phyloP scores from a whole-genome alignment of 2,797 vertebrate species.

The Pteropus rufus region DNA sequence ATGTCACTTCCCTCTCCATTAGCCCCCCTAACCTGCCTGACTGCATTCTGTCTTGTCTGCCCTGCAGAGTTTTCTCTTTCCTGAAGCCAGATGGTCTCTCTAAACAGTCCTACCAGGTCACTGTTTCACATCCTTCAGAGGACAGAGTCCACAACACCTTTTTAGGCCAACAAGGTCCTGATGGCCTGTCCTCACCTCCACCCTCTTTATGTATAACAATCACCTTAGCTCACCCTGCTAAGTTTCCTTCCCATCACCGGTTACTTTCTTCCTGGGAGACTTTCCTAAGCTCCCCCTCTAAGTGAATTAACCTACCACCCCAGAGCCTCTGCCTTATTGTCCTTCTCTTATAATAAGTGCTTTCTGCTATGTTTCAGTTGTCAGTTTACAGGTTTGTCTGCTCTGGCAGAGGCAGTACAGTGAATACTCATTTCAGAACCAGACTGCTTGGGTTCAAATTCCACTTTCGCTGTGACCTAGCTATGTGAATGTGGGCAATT shows the following conservation, averaged over 20 bases:
- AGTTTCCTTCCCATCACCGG: background rate
- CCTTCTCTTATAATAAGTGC: background rate
- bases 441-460: background rate
- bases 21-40: too few relatives aligned
- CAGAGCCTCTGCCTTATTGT: background rate
- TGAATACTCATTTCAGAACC: background rate
- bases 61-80: background rate
- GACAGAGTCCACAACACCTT: background rate
- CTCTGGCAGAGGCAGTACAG: background rate
- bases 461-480: background rate
- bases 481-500: background rate
- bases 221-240: background rate
- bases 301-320: fast-evolving
- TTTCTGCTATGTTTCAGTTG: background rate
- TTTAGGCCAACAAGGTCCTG: background rate
- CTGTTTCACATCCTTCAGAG: background rate
- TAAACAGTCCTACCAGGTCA: background rate
- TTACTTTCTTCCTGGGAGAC: background rate
- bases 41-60: background rate
- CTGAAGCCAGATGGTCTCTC: background rate
- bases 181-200: background rate
- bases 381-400: conserved; percentile 14
- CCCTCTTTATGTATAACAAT: background rate
- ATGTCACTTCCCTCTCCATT: background rate
- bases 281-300: background rate